Evolutionary conservation across 2,113 vertebrate species (phyloP), one percentile per base, ranked within the genome.

Genomic region (Ictalurus furcatus): DNA sequence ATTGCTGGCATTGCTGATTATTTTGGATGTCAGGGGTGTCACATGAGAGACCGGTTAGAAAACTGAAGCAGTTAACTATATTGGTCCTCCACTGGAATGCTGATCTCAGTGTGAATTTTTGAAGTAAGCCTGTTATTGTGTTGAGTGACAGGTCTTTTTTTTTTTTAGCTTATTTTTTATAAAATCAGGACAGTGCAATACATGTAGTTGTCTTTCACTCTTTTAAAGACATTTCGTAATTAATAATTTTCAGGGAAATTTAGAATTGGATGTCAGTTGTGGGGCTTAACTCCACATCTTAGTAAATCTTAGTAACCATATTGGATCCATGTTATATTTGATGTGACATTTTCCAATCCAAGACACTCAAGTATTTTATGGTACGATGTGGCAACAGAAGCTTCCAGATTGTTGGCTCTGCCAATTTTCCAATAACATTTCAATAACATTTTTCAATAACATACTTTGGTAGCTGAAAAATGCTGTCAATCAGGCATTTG

Each of bases 1-100:
- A 21, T 63, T 61, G 30, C 54, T 59, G 69, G 44, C 28, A 23
- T 52, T 37, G 65, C 9, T 73, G 65, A 73, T n/a, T 40, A 78
- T 48, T 76, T 52, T 65, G 73, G 34, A 63, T 40, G 30, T 37
- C 37, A 25, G 12, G 37, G 5, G 9, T n/a, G 40, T 87, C 85
- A 79, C 40, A 48, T 30, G 54, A 76, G 0, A 13, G 9, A 59
- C 9, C 25, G 44, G 0, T 30, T 14, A 54, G 40, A 78, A 44
- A 87, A 87, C 56, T 79, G 59, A 44, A 65, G 25, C 56, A 80
- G 37, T 86, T 86, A 11, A 19, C 59, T 63, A 30, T 63, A 79
- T n/a, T 8, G 19, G 73, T 69, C 61, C 86, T 34, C 28, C 44
- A 81, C n/a, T 61, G 63, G 3, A 87, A 63, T 28, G 56, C 12